phyloP scores from a whole-genome alignment of 2,888 invertebrate species.

The Coenonympha glycerion region DNA sequence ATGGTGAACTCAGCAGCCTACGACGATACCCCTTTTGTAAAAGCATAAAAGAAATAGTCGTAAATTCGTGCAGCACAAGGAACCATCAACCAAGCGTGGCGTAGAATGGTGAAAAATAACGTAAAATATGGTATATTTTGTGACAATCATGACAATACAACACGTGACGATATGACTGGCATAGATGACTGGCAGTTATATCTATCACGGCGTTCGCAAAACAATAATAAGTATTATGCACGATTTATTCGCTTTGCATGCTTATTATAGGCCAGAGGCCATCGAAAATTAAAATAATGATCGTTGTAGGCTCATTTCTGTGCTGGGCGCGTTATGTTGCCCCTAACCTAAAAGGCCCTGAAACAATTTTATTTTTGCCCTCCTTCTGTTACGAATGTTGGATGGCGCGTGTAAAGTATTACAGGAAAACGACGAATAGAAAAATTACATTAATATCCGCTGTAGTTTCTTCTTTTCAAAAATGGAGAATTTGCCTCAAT shows the following conservation, averaged over 20 bases:
- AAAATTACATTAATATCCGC: no score
- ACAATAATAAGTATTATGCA: constrained; percentile 37
- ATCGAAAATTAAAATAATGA: no score
- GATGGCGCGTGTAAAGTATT: no score
- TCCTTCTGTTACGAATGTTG: no score
- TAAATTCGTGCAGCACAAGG: constrained; percentile 11
- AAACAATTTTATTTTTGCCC: no score
- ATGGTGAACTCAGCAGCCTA: neutral
- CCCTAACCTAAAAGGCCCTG: no score
- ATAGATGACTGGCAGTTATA: constrained; percentile 16
- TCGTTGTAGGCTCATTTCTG: no score
- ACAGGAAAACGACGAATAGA: no score
- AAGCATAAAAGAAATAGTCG: constrained; percentile 1
- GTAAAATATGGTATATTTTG: constrained; percentile 32
- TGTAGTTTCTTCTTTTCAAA: no score
- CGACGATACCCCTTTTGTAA: constrained; percentile 1
- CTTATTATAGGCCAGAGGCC: neutral
- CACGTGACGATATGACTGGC: constrained; percentile 46
- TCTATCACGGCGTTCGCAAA: constrained; percentile 43
- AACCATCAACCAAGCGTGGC: no score
- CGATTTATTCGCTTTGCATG: constrained; percentile 45
- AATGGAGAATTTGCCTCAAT: no score
- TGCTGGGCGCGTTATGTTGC: no score
- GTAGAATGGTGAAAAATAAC: constrained; percentile 10
- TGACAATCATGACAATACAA: constrained; percentile 45